Conservation (phyloP, 2,113 vertebrate species). For the Gopherus flavomarginatus region DNA sequence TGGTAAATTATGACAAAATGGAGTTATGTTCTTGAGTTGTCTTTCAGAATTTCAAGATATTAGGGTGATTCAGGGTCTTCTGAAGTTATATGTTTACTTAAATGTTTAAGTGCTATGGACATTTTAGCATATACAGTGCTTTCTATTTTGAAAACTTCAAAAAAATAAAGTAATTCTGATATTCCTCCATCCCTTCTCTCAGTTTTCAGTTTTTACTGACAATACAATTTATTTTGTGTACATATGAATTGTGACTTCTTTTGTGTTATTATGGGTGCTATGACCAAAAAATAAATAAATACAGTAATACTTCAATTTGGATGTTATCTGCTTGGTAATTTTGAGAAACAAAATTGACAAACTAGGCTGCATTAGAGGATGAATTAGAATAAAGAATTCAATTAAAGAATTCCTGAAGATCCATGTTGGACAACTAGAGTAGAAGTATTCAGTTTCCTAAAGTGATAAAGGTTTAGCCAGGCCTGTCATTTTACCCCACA, state of each 20-base stretch:
- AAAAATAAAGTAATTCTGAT: neutral
- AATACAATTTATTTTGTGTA: neutral
- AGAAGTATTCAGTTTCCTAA: constrained; percentile 22
- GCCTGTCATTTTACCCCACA: constrained; percentile 3
- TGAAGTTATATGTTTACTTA: neutral
- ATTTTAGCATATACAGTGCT: neutral
- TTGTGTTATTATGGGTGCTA: neutral
- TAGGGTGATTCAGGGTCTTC: neutral
- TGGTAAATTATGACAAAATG: neutral
- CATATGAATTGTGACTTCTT: neutral
- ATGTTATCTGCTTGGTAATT: neutral
- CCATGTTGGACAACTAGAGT: constrained; percentile 2
- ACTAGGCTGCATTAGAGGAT: neutral
- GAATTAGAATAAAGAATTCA: neutral
- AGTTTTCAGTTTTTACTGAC: neutral
- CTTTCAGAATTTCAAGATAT: no score
- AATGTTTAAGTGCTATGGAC: neutral
- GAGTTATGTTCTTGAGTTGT: neutral
- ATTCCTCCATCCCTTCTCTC: neutral
- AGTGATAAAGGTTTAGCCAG: neutral
- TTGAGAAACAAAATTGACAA: constrained; percentile 41
- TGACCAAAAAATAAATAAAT: neutral
- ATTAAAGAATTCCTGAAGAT: constrained; percentile 33
- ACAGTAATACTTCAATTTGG: neutral
- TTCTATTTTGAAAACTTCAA: neutral